Evolutionary conservation across 2,888 invertebrate genomes (phyloP).

Genomic region (Nomada flava): DNA sequence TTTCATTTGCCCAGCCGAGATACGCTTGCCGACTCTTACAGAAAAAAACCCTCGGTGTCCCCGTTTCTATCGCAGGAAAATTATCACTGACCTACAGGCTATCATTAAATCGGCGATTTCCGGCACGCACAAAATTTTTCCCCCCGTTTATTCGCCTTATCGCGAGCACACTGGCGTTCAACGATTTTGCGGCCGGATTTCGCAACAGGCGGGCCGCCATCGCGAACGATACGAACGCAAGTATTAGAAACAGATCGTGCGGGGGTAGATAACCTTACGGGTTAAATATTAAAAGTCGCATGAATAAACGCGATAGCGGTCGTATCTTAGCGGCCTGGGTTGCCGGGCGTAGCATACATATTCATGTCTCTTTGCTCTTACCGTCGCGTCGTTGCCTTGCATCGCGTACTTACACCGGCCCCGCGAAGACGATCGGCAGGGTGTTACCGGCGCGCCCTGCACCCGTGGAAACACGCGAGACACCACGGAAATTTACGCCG

Average conservation of each 20-base stretch:
- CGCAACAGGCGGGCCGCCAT: slow-evolving; percentile 10
- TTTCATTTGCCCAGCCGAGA: background rate
- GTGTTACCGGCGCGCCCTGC: slow-evolving; percentile 42
- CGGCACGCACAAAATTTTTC: slow-evolving; percentile 7
- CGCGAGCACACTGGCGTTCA: background rate
- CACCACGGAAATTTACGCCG: slow-evolving; percentile 64
- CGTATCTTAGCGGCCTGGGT: slow-evolving; percentile 74
- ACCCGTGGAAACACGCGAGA: slow-evolving; percentile 65
- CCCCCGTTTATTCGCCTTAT: background rate
- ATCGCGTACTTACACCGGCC: slow-evolving; percentile 33
- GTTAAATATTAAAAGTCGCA: slow-evolving; percentile 81
- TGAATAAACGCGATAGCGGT: slow-evolving; percentile 79
- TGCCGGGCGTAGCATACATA: slow-evolving; percentile 73
- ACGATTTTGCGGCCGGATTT: slow-evolving; percentile 15
- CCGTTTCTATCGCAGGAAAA: background rate
- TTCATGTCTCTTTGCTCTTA: slow-evolving; percentile 73
- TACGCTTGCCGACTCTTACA: background rate
- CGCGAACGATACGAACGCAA: slow-evolving; percentile 6
- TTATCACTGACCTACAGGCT: slow-evolving; percentile 18
- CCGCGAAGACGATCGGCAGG: slow-evolving; percentile 55
- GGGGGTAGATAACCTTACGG: slow-evolving; percentile 74
- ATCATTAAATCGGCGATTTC: slow-evolving; percentile 23
- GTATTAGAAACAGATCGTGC: slow-evolving; percentile 72
- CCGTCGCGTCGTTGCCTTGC: slow-evolving; percentile 38
- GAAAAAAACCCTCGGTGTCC: background rate